Base-by-base conservation (phyloP, 2,113 vertebrate species). In the Theristicus caerulescens region DNA sequence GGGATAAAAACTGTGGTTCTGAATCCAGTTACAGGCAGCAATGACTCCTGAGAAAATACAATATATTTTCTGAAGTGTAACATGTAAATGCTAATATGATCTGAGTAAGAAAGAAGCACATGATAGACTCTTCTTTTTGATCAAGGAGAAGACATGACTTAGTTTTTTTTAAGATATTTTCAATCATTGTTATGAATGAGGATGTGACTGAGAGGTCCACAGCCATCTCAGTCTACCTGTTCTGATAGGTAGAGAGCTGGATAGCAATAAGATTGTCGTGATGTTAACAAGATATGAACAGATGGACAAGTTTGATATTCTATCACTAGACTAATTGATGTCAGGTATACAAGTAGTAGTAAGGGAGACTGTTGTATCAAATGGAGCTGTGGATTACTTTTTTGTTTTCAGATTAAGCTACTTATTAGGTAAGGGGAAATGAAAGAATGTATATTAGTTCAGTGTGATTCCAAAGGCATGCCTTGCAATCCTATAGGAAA, bases 131-230 rank as follows among this genome's bases (percentile, higher is more conserved):
- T 58, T 42, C 7, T 47, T 49, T 59, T 31, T 44, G 18, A 18
- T 76, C 11, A 17, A 36, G 14, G 8, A 49, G 7, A 65, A 55
- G 16, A 29, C 0, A 1, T 21, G 32, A 44, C 4, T 38, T 51
- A 31, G 0, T 7, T 0, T 0, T 5, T 61, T 59, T 51, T 27
- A 59, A n/a, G 46, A 71, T 6, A 3, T n/a, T 89, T 71, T 83
- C 17, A 38, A 10, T 54, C 9, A 49, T 4, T 54, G 3, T 52
- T 83, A 24, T 58, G 52, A 71, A 71, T 58, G 3, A 67, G 12
- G 14, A 44, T 61, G 11, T 47, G 26, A 54, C 32, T 57, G 52
- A 69, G 21, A 70, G 8, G 17, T 54, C 20, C n/a, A 38, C 8
- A 31, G 4, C 10, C 5, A 2, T 40, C 47, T 57, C 47, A 34